Base-by-base conservation (phyloP, 2,888 invertebrate genomes). In the Dromius quadrimaculatus region DNA sequence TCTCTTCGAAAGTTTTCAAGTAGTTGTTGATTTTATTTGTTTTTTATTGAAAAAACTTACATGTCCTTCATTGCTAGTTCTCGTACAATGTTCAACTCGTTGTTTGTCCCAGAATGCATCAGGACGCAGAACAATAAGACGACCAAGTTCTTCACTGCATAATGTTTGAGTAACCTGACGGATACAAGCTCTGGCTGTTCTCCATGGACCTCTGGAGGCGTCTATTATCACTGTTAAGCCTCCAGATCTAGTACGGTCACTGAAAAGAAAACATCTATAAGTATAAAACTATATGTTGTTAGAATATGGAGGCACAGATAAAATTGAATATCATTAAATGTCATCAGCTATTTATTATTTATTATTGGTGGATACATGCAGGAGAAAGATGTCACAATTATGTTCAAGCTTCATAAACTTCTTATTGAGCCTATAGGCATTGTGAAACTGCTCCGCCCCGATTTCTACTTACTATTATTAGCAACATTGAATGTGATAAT, bases 21-120 rank as follows among this genome's bases (percentile, higher is more conserved):
- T n/a, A n/a, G n/a, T n/a, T n/a, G n/a, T n/a, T n/a, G n/a, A n/a
- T n/a, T n/a, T n/a, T n/a, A n/a, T n/a, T n/a, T n/a, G n/a, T n/a
- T n/a, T n/a, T n/a, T 28, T 5, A 28, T 28, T 28, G 3, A 28
- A 28, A 28, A 28, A 65, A 71, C 83, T 75, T 79, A 87, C 87
- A 85, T 89, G 87, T 76, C 86, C 86, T 74, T 88, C 87, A 74
- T 85, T 85, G 73, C 87, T 85, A 1, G 86, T 83, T 75, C 87
- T 87, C 61, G 90, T 87, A 79, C 90, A 91, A 75, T 88, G 88
- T 78, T 90, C 90, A 47, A 92, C 88, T 22, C 85, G 80, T 77
- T 90, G 89, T 78, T 91, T 91, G 77, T 92, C 91, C 87, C 91
- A 89, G 82, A 91, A 90, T 50, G 89, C 89, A 77, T 92, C 92